phyloP scores from a whole-genome alignment of 2,888 invertebrate species.

The Agrilus biguttatus region DNA sequence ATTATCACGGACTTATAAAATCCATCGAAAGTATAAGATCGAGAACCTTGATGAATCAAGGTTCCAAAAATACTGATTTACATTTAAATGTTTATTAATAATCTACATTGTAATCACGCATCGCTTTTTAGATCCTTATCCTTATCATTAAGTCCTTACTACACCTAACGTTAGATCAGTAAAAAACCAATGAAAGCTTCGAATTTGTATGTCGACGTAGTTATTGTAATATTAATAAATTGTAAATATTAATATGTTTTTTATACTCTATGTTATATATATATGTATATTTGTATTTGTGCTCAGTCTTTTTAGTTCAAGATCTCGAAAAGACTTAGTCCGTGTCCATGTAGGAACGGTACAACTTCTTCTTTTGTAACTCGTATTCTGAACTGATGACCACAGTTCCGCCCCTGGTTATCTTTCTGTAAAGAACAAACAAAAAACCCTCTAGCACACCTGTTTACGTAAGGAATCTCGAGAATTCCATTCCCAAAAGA shows the following conservation, averaged over 20 bases:
- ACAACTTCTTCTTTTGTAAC: slow-evolving; percentile 80
- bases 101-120: slow-evolving; percentile 12
- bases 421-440: slow-evolving; percentile 45
- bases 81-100: slow-evolving; percentile 5
- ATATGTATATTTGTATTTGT: slow-evolving; percentile 4
- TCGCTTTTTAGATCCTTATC: slow-evolving; percentile 11
- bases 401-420: slow-evolving; percentile 72
- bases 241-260: background rate
- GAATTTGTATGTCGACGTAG: too few relatives aligned
- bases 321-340: slow-evolving; percentile 6
- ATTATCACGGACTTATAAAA: slow-evolving; percentile 15
- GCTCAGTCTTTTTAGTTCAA: slow-evolving; percentile 7
- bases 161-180: slow-evolving; percentile 6
- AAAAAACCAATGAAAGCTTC: slow-evolving; percentile 7
- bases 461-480: background rate
- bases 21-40: slow-evolving; percentile 8
- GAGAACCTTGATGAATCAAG: background rate
- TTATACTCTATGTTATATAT: slow-evolving; percentile 1
- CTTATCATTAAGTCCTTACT: slow-evolving; percentile 3
- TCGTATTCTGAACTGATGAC: slow-evolving; percentile 79
- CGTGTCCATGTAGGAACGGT: slow-evolving; percentile 34
- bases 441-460: slow-evolving; percentile 3
- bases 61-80: background rate
- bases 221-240: too few relatives aligned
- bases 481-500: background rate